Conservation (phyloP, 2,113 vertebrate species). For the Suncus etruscus region DNA sequence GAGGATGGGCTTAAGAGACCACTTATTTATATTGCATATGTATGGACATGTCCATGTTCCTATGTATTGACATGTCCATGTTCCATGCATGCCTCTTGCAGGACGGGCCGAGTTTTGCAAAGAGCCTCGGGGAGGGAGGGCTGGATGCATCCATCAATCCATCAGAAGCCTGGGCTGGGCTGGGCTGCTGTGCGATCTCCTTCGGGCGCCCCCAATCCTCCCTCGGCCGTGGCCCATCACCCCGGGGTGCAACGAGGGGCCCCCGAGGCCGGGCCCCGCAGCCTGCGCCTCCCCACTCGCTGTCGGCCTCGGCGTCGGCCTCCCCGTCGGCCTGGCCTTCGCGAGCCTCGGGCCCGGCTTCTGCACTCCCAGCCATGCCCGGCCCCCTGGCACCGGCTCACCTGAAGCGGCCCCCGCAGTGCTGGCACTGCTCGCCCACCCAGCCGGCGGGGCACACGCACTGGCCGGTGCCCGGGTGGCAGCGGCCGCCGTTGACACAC, state of each 20-base stretch:
- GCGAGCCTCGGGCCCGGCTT: background rate
- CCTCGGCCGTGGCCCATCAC: background rate
- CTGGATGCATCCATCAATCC: too few relatives aligned
- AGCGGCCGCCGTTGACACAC: constrained; percentile 95
- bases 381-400: constrained; percentile 80
- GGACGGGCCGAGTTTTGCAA: constrained; percentile 33
- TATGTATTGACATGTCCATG: too few relatives aligned
- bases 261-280: background rate
- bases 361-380: background rate
- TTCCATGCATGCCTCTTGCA: background rate
- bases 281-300: constrained; percentile 26
- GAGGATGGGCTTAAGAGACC: background rate
- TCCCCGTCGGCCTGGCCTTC: constrained; percentile 13
- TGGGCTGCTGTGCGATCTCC: constrained; percentile 15
- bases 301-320: constrained; percentile 20
- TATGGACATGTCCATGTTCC: too few relatives aligned
- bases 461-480: constrained; percentile 90
- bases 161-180: background rate
- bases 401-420: constrained; percentile 98
- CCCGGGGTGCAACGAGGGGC: constrained; percentile 33
- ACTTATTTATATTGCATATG: background rate
- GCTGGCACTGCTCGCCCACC: constrained; percentile 98
- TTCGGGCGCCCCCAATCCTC: background rate
- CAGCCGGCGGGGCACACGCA: constrained; percentile 95
- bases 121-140: too few relatives aligned